Conservation (phyloP, 2,888 invertebrate species). For the Pachymerium ferrugineum region DNA sequence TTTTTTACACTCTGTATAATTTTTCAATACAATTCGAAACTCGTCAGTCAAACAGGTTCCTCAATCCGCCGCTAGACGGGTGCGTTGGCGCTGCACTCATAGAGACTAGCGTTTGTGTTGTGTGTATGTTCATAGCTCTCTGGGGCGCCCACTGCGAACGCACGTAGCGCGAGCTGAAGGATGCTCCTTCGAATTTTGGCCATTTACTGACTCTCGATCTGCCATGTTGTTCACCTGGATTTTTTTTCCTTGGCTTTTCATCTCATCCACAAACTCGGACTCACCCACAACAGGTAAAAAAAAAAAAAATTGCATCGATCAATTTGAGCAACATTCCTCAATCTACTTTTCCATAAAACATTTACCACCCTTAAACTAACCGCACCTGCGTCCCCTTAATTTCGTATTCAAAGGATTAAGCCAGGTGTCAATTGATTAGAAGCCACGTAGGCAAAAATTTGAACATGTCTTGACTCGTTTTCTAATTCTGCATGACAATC, state of each 20-base stretch:
- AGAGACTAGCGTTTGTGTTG: background rate
- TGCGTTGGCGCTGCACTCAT: background rate
- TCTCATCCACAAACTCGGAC: background rate
- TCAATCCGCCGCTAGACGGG: background rate
- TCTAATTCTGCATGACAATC: background rate
- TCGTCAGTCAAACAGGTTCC: background rate
- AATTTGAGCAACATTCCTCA: too few relatives aligned
- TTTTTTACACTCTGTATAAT: too few relatives aligned
- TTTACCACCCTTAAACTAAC: background rate
- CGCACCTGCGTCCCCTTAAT: background rate
- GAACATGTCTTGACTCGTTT: background rate
- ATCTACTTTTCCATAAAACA: background rate
- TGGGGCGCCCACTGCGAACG: slow-evolving; percentile 15
- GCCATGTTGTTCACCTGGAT: slow-evolving; percentile 22
- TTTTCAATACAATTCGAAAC: too few relatives aligned
- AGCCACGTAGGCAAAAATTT: slow-evolving; percentile 15
- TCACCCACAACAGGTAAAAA: slow-evolving; percentile 1
- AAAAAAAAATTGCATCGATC: too few relatives aligned
- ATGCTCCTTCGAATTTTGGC: slow-evolving; percentile 14
- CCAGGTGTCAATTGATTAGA: background rate
- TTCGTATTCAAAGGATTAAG: background rate
- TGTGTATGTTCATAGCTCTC: slow-evolving; percentile 16
- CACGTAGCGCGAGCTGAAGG: slow-evolving; percentile 17
- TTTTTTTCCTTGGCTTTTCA: background rate
- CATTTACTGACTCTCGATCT: background rate